Conservation (phyloP, 2,113 vertebrate species). For the Podocnemis expansa region DNA sequence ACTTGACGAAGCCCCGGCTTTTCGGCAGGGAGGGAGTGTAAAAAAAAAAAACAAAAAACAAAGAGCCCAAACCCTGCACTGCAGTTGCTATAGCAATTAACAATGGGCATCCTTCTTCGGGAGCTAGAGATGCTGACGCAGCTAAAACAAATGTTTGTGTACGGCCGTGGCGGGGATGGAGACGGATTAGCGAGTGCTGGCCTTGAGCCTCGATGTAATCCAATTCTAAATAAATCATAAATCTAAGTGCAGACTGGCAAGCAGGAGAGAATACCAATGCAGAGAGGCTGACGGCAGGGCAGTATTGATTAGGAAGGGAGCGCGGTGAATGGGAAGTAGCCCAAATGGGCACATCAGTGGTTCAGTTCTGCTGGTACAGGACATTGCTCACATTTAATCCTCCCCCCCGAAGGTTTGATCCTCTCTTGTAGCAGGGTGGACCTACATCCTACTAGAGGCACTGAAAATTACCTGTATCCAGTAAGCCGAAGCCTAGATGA, state of each 20-base stretch:
- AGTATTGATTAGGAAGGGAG: constrained; percentile 18
- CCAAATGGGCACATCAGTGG: neutral
- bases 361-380: neutral
- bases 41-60: neutral
- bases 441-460: neutral
- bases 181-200: constrained; percentile 79
- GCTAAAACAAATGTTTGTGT: constrained; percentile 83
- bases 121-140: constrained; percentile 78
- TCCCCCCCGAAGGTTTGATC: neutral
- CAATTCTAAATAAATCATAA: constrained; percentile 83
- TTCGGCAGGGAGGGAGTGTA: neutral
- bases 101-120: constrained; percentile 60
- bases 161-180: constrained; percentile 65
- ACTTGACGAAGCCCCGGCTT: constrained; percentile 71
- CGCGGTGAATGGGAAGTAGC: neutral
- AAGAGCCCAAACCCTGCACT: constrained; percentile 34
- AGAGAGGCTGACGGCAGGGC: neutral
- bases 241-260: constrained; percentile 69
- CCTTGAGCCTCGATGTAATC: constrained; percentile 78
- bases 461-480: neutral
- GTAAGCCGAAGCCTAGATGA: neutral
- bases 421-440: neutral
- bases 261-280: constrained; percentile 69
- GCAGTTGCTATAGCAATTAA: constrained; percentile 78
- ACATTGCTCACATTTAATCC: rapidly evolving